Conservation (phyloP, 2,113 vertebrate species). For the Hystrix cristata region DNA sequence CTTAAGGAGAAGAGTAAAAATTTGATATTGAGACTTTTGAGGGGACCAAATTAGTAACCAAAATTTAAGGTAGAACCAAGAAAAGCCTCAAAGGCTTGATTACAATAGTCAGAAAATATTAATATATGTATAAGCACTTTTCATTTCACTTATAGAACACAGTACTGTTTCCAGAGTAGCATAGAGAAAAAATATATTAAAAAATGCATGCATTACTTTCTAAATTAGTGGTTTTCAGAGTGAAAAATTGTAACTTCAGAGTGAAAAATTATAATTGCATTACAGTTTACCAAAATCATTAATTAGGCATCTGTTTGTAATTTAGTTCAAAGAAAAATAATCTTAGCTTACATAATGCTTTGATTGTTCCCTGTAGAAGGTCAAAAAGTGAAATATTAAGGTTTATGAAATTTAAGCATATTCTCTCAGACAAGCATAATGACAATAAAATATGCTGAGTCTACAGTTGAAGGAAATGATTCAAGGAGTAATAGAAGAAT, state of each 20-base stretch:
- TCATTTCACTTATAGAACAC: not conserved
- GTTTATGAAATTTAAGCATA: conserved; percentile 50
- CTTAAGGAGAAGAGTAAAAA: not conserved
- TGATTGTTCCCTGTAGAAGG: conserved; percentile 22
- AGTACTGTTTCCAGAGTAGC: not conserved
- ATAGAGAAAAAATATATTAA: not conserved
- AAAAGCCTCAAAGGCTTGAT: not conserved
- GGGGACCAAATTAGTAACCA: not conserved
- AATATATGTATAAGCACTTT: not conserved
- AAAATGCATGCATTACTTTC: not conserved
- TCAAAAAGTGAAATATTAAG: conserved; percentile 45
- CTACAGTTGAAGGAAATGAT: not conserved
- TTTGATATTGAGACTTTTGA: conserved; percentile 41
- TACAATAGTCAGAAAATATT: not conserved
- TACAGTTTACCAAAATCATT: conserved; percentile 52
- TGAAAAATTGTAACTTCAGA: conserved; percentile 39
- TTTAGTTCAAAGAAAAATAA: conserved; percentile 44
- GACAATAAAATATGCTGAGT: not conserved
- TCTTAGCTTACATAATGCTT: conserved; percentile 14
- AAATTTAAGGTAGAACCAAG: not conserved
- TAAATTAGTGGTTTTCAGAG: not conserved
- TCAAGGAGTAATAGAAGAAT: not conserved
- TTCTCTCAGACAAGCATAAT: not conserved
- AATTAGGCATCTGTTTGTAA: conserved; percentile 35
- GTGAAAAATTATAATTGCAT: conserved; percentile 9